These are phyloP conservation scores for Sebastes umbrosus DNA, from an alignment of 2,797 vertebrate genomes.

Conservation along the genomic window DNA sequence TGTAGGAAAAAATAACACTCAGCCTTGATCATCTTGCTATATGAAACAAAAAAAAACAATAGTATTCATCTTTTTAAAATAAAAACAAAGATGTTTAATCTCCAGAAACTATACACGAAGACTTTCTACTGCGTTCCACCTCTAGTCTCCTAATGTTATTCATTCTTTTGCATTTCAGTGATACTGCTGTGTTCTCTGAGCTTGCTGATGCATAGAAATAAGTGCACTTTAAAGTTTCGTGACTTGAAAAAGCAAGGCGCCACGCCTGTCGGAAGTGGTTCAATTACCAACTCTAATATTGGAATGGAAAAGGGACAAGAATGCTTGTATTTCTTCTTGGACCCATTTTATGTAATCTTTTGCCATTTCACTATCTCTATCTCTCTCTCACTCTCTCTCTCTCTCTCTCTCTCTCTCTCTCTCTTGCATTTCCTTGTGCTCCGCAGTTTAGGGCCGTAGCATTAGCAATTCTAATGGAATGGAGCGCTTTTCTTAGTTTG, in stretches of 20 bases:
- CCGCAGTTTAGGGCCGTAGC: slow-evolving; percentile 44
- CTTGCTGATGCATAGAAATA: slow-evolving; percentile 68
- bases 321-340: slow-evolving; percentile 13
- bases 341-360: slow-evolving; percentile 27
- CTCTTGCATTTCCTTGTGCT: slow-evolving; percentile 36
- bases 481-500: slow-evolving; percentile 58
- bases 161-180: slow-evolving; percentile 54
- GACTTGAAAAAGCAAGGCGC: slow-evolving; percentile 32
- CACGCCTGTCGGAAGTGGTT: slow-evolving; percentile 57
- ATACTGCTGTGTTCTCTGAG: slow-evolving; percentile 37
- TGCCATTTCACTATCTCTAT: background rate
- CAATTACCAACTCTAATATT: slow-evolving; percentile 64
- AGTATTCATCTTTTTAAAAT: background rate
- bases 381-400: too few species aligned
- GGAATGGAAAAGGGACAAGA: slow-evolving; percentile 32
- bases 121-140: background rate
- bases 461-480: slow-evolving; percentile 76
- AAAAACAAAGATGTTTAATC: slow-evolving; percentile 35
- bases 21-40: background rate
- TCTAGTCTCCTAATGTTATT: slow-evolving; percentile 51
- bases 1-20: background rate
- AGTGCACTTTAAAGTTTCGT: slow-evolving; percentile 70
- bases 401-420: too few species aligned
- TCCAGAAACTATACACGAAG: slow-evolving; percentile 14
- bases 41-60: background rate